Conservation (phyloP, 2,113 vertebrate species). For the Scatophagus argus region DNA sequence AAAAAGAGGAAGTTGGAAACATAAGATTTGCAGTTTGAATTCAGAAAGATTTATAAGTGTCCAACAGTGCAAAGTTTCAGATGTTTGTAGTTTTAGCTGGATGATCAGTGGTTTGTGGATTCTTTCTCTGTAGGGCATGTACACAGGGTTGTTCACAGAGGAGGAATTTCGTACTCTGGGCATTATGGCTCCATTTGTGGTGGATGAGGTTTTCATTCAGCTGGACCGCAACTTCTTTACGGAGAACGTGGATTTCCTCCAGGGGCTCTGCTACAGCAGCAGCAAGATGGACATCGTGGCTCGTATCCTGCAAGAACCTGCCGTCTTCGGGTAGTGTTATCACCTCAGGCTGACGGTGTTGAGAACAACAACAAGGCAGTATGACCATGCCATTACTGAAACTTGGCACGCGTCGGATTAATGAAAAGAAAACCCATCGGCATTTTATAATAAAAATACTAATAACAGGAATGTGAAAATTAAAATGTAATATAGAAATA, state of each 20-base stretch:
- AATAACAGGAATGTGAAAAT: neutral
- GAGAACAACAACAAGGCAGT: neutral
- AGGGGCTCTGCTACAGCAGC: conserved; percentile 78
- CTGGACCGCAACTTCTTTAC: conserved; percentile 80
- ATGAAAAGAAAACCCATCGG: neutral
- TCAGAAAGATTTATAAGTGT: neutral
- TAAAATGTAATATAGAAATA: neutral
- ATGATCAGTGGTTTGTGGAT: neutral
- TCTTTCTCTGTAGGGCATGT: conserved; percentile 72
- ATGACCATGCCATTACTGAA: neutral
- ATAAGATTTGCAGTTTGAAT: neutral
- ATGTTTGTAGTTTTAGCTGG: neutral
- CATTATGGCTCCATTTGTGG: conserved; percentile 82
- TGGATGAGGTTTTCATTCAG: conserved; percentile 79
- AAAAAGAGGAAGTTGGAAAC: neutral
- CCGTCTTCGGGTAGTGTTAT: conserved; percentile 77
- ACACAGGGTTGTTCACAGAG: conserved; percentile 79
- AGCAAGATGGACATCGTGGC: conserved; percentile 79
- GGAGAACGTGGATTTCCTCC: conserved; percentile 75
- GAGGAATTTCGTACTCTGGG: conserved; percentile 82
- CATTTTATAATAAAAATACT: neutral
- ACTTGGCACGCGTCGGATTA: neutral
- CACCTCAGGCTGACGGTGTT: neutral
- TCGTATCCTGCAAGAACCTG: conserved; percentile 77
- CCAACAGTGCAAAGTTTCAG: neutral